Conservation (phyloP, 1,140 invertebrate species). For the Centruroides vittatus region DNA sequence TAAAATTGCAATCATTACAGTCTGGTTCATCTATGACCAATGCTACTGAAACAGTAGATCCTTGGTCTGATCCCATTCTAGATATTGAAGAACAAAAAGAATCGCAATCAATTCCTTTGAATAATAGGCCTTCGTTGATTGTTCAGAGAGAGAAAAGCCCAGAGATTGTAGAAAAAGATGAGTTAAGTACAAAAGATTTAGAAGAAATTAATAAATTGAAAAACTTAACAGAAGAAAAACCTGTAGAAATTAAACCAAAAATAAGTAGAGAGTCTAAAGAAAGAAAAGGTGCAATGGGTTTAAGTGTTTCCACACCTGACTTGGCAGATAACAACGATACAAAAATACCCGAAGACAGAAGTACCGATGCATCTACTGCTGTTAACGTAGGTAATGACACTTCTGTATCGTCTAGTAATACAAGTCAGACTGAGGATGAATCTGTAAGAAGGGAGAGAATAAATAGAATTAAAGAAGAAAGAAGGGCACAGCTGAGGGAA, state of each 20-base stretch:
- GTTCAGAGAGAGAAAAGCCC: neutral
- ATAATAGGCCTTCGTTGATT: no score
- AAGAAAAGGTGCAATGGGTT: no score
- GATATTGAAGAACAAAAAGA: slow-evolving; percentile 9
- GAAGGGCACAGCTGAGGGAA: slow-evolving; percentile 66
- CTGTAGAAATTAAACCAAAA: neutral
- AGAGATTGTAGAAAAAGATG: neutral
- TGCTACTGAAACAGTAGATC: slow-evolving; percentile 4
- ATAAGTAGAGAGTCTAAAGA: neutral
- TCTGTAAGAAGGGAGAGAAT: slow-evolving; percentile 48
- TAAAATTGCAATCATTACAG: slow-evolving; percentile 13
- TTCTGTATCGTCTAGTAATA: neutral
- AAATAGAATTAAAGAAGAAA: slow-evolving; percentile 80
- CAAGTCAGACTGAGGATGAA: slow-evolving; percentile 4
- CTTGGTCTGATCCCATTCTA: slow-evolving; percentile 15
- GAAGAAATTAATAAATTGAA: neutral
- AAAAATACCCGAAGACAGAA: neutral
- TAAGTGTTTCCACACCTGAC: neutral
- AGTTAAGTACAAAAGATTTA: neutral
- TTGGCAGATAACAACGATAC: neutral
- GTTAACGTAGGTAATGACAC: neutral
- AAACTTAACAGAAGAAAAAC: neutral
- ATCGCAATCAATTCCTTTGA: no score
- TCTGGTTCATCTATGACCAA: neutral
- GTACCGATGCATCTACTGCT: neutral